Conservation (phyloP, 2,888 invertebrate species). For the Tolmerus cingulatus region DNA sequence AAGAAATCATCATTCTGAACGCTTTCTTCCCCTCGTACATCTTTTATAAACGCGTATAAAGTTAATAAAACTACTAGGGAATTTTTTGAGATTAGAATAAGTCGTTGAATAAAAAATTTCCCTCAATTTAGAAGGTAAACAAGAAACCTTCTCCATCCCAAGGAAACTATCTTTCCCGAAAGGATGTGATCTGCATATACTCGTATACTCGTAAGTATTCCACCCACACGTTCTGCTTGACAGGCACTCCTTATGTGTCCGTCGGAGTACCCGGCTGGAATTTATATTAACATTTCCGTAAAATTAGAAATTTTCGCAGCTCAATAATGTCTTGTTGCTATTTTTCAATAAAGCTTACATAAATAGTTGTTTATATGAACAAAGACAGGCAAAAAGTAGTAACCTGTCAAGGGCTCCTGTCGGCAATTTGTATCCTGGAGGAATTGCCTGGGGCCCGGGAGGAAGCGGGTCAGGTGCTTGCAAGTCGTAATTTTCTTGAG, state of each 20-base stretch:
- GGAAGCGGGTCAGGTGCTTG: not conserved
- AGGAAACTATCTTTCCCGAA: not conserved
- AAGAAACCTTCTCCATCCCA: not conserved
- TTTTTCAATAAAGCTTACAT: slow-evolving; percentile 26
- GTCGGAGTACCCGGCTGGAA: not conserved
- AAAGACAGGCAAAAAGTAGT: not conserved
- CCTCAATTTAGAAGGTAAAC: not conserved
- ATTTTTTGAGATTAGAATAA: not conserved
- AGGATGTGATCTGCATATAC: not conserved
- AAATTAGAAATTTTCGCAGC: slow-evolving; percentile 18
- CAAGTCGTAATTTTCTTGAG: not conserved
- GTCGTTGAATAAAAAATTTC: not conserved
- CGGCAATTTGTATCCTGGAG: not conserved
- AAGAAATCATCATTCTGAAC: too few species aligned
- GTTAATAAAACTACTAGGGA: not conserved
- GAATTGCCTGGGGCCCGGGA: not conserved
- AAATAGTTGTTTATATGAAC: not conserved
- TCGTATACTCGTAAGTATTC: not conserved
- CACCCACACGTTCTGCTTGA: not conserved
- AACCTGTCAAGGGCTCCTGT: not conserved
- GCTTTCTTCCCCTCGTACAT: not conserved
- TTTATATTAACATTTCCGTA: slow-evolving; percentile 20
- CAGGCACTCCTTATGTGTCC: slow-evolving; percentile 12
- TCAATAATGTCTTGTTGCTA: slow-evolving; percentile 33
- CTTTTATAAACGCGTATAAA: not conserved